A percentile compares a stretch with the other conserved stretches of the same genome.
phyloP scores from a whole-genome alignment of 2,797 vertebrate species.

The Pterois miles region DNA sequence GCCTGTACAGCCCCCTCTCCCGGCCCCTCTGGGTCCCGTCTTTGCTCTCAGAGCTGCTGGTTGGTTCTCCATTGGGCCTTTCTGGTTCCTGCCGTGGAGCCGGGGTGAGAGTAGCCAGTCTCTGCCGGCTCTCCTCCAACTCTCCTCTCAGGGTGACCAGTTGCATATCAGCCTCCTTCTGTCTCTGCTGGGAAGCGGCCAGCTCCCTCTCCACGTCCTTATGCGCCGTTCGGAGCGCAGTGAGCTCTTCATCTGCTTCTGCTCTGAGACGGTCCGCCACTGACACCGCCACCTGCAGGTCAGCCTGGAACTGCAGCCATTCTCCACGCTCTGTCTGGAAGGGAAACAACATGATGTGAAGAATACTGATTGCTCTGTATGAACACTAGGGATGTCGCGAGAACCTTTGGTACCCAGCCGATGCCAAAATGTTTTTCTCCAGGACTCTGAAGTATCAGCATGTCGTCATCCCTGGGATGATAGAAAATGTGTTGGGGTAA shows the following conservation, averaged over 20 bases:
- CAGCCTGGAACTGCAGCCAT: conserved; percentile 87
- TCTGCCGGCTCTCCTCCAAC: conserved; percentile 75
- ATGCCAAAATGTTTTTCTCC: too few relatives aligned
- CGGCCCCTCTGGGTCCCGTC: conserved; percentile 51
- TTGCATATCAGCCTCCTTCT: conserved; percentile 75
- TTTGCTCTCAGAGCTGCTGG: conserved; percentile 35
- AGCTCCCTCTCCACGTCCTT: conserved; percentile 76
- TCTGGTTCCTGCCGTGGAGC: conserved; percentile 37
- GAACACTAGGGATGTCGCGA: neutral
- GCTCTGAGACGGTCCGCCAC: conserved; percentile 84
- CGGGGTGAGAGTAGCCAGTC: conserved; percentile 37
- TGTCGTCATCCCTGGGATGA: accelerated
- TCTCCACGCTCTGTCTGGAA: conserved; percentile 80
- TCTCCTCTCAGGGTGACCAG: conserved; percentile 73
- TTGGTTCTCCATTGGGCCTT: conserved; percentile 30
- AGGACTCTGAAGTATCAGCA: too few relatives aligned
- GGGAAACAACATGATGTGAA: neutral
- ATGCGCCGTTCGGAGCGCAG: conserved; percentile 53
- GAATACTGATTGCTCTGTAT: neutral
- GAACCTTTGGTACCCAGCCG: too few relatives aligned
- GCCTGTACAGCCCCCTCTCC: conserved; percentile 43
- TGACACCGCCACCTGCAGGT: conserved; percentile 86
- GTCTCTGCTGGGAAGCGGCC: conserved; percentile 67
- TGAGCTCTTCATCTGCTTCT: conserved; percentile 83
- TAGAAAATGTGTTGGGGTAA: too few relatives aligned